Percentiles rank a stretch among this genome's conserved stretches.
Conservation (phyloP, 2,888 invertebrate species). For the Sympetrum striolatum region DNA sequence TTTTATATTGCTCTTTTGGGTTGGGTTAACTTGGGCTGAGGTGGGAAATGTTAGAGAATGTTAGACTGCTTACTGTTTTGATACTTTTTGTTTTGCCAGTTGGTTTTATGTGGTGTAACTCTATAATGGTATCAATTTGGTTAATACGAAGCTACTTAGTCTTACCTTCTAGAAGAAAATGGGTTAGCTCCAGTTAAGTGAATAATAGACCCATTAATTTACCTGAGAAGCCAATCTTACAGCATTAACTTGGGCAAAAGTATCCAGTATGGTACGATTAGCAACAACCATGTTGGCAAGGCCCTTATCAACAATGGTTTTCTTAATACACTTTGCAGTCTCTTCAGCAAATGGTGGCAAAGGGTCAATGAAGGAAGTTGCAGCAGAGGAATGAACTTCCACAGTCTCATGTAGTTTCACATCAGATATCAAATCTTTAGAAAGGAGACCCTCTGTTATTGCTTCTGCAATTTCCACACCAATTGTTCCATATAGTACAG, state of each 20-base stretch:
- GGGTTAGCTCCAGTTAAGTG: no score
- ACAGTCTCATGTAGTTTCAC: slow-evolving; percentile 57
- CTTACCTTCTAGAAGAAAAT: no score
- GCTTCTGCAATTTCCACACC: slow-evolving; percentile 62
- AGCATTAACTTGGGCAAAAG: slow-evolving; percentile 56
- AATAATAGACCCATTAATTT: slow-evolving; percentile 46
- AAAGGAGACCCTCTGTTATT: slow-evolving; percentile 55
- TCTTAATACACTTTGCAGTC: slow-evolving; percentile 49
- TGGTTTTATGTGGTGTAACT: no score
- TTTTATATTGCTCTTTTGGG: no score
- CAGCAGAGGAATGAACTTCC: background rate
- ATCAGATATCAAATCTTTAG: slow-evolving; percentile 59
- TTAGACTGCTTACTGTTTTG: no score
- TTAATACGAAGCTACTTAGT: no score
- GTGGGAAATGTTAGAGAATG: no score
- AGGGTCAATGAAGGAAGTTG: background rate
- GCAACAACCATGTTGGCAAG: slow-evolving; percentile 51
- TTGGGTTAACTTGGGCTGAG: no score
- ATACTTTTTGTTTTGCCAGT: no score
- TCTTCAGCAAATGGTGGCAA: slow-evolving; percentile 21
- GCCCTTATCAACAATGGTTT: slow-evolving; percentile 51
- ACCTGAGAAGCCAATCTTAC: slow-evolving; percentile 58
- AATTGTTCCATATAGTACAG: slow-evolving; percentile 62
- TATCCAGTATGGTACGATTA: slow-evolving; percentile 55
- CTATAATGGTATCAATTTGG: no score